Evolutionary conservation across 2,888 invertebrate species (phyloP).

Genomic region (Peribatodes rhomboidaria): DNA sequence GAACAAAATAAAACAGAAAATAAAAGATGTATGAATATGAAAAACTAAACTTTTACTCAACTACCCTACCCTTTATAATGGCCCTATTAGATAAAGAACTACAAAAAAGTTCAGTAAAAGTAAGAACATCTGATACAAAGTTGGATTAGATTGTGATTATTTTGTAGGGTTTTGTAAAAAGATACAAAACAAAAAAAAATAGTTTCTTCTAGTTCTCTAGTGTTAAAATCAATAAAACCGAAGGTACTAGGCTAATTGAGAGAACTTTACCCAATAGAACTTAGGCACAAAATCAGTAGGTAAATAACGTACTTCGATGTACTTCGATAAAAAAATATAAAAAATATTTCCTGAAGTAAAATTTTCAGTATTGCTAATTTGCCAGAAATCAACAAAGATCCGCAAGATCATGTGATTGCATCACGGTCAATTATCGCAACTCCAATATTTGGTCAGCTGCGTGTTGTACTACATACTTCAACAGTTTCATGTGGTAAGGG

Average conservation of each 20-base stretch:
- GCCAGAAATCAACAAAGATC: constrained; percentile 49
- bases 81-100: too few relatives aligned
- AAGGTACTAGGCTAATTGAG: too few relatives aligned
- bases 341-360: not conserved
- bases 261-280: too few relatives aligned
- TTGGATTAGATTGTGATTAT: too few relatives aligned
- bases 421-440: constrained; percentile 84
- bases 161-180: too few relatives aligned
- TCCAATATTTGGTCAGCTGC: constrained; percentile 86
- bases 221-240: too few relatives aligned
- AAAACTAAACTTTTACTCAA: constrained; percentile 48
- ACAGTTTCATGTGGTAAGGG: constrained; percentile 16
- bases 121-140: too few relatives aligned
- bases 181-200: too few relatives aligned
- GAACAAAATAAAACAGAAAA: constrained; percentile 70
- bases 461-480: constrained; percentile 67
- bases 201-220: too few relatives aligned
- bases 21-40: constrained; percentile 61
- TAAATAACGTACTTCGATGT: too few relatives aligned
- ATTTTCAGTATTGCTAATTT: constrained; percentile 4
- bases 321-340: not conserved
- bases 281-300: too few relatives aligned
- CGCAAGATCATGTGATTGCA: constrained; percentile 81
- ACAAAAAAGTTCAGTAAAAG: too few relatives aligned
- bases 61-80: not conserved